Base-by-base conservation (phyloP, 35 echinoderm and acorn worm genomes). In the Lytechinus pictus region DNA sequence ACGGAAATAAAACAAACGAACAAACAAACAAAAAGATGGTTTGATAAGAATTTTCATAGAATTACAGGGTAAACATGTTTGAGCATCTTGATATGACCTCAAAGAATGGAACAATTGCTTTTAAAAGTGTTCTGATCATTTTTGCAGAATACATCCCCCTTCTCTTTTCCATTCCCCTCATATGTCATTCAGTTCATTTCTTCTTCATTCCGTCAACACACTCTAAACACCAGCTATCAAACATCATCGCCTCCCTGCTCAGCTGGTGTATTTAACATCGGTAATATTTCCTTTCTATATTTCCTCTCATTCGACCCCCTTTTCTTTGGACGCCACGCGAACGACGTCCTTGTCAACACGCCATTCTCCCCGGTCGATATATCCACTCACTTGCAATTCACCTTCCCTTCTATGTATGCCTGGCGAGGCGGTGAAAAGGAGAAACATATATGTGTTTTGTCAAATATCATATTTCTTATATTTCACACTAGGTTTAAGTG, bases 401-500 rank as follows among this genome's bases (percentile, higher is more conserved):
- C 87, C 87, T 89, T 29, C 87, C 11, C 7, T 27, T 89, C 87
- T 27, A 89, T 89, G 10, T 27, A 12, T 51, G 87, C 87, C 27
- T 89, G 87, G 13, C 87, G 61, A 71, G 61, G 61, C 61, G 61
- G 61, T 21, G 87, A 89, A 89, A 89, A 89, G 27, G 14, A 71
- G 61, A 71, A 71, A 71, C 61, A 71, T 71, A 89, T 52, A 52
- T 33, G 28, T 89, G 52, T 33, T 89, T 53, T 53, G 52, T 89
- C 87, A 19, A 89, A 89, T 89, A 89, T 89, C 51, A 53, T 89
- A 89, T 89, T 89, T 89, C 87, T 7, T 89, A 89, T 53, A 89
- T 53, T 89, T 89, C 87, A 89, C 87, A 89, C 87, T 19, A 27
- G 28, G 28, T 53, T 89, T 89, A 89, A 52, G 87, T 33, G 87